phyloP scores from a whole-genome alignment of 2,113 vertebrate species.

The Ailurus styani region DNA sequence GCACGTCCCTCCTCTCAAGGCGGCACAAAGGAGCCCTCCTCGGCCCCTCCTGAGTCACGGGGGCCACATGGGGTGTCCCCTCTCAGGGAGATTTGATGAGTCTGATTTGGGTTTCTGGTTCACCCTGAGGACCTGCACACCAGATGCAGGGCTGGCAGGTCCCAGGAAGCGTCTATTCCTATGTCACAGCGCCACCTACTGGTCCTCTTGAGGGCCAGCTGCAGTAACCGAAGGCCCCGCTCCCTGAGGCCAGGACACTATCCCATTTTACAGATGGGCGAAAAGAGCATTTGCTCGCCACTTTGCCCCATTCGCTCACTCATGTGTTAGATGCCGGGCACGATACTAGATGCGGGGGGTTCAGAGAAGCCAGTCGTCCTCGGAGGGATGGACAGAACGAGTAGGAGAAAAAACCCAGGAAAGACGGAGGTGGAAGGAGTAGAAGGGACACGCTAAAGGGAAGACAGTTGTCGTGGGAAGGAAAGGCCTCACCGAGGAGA shows the following conservation, averaged over 20 bases:
- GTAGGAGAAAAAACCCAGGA: not conserved
- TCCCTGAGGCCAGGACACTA: not conserved
- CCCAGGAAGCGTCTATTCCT: not conserved
- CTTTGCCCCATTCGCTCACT: too few species aligned
- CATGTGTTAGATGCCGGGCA: not conserved
- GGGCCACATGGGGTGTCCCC: not conserved
- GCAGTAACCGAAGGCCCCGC: accelerated
- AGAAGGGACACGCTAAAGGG: not conserved
- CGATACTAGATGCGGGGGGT: not conserved
- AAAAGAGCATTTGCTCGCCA: not conserved
- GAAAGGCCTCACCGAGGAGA: not conserved
- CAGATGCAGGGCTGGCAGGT: accelerated
- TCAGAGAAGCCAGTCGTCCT: not conserved
- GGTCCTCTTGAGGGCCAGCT: not conserved
- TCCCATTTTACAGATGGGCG: not conserved
- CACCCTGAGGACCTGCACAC: not conserved
- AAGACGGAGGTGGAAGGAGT: not conserved
- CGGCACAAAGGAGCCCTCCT: not conserved
- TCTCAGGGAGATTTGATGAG: not conserved
- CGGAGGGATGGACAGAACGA: not conserved
- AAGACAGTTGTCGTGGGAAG: not conserved
- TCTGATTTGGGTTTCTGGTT: not conserved
- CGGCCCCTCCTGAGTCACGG: too few species aligned
- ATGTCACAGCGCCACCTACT: not conserved
- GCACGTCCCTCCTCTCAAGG: not conserved